Evolutionary conservation across 1,140 invertebrate species (phyloP).

Genomic region (Harlomillsia oculata): DNA sequence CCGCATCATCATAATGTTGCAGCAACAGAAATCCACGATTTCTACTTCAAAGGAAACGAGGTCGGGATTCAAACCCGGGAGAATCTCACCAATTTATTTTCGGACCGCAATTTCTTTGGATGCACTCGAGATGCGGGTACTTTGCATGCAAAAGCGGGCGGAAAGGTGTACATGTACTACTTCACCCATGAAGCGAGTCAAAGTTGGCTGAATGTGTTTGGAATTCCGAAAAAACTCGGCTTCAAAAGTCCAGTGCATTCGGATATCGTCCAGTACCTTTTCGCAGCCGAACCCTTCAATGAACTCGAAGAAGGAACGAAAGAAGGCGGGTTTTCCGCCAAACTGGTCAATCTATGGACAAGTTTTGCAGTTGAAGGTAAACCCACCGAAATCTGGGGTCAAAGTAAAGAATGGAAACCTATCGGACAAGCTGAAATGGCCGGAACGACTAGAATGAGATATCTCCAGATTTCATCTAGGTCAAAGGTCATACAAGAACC

Average conservation of each 20-base stretch:
- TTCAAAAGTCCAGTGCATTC: slow-evolving; percentile 8
- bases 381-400: slow-evolving; percentile 2
- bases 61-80: slow-evolving; percentile 13
- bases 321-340: slow-evolving; percentile 8
- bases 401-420: slow-evolving; percentile 12
- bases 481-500: slow-evolving; percentile 17
- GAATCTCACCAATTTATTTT: slow-evolving; percentile 8
- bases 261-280: slow-evolving; percentile 16
- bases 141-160: slow-evolving; percentile 10
- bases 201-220: slow-evolving; percentile 17
- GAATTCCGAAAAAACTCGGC: slow-evolving; percentile 13
- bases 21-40: slow-evolving; percentile 1
- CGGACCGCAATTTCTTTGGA: slow-evolving; percentile 17
- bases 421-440: slow-evolving; percentile 11
- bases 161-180: slow-evolving; percentile 19
- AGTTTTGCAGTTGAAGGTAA: slow-evolving; percentile 8
- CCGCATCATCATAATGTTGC: neutral
- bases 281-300: slow-evolving; percentile 4
- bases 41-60: slow-evolving; percentile 16
- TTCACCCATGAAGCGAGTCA: slow-evolving; percentile 5
- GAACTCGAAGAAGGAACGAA: slow-evolving; percentile 16
- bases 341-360: slow-evolving; percentile 16
- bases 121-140: slow-evolving; percentile 12
- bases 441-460: slow-evolving; percentile 10
- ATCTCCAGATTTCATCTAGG: slow-evolving; percentile 12